A percentile compares a stretch with the other conserved stretches of the same genome.
Conservation (phyloP, 1,140 invertebrate genomes). For the Cydia pomonella region DNA sequence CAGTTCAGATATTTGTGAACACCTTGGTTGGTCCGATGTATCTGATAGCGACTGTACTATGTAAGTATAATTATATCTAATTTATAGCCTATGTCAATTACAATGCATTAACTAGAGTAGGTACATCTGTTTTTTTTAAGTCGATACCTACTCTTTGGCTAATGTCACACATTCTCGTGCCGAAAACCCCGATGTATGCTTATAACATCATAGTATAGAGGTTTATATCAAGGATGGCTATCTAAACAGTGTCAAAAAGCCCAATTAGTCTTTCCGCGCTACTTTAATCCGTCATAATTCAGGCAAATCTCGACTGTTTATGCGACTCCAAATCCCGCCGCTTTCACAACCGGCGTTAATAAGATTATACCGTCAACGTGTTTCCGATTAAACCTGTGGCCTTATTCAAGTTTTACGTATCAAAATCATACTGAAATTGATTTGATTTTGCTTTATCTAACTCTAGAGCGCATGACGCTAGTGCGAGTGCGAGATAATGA, state of each 20-base stretch:
- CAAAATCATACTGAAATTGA: background rate
- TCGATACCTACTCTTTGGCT: too few species aligned
- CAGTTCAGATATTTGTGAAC: too few species aligned
- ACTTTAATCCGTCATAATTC: conserved; percentile 18
- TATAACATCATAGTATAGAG: background rate
- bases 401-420: background rate
- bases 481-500: too few species aligned
- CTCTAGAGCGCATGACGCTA: background rate
- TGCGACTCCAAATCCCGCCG: conserved; percentile 18
- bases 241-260: conserved; percentile 19
- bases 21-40: too few species aligned
- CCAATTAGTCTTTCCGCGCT: conserved; percentile 10
- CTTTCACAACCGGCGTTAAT: conserved; percentile 26
- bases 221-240: background rate
- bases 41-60: too few species aligned
- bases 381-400: conserved; percentile 17
- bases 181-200: too few species aligned
- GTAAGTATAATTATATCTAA: too few species aligned
- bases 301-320: conserved; percentile 22
- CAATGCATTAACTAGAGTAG: too few species aligned
- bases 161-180: too few species aligned
- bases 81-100: too few species aligned
- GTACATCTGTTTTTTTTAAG: too few species aligned
- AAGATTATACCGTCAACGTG: conserved; percentile 22
- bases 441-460: background rate